Base-by-base conservation (phyloP, 2,888 invertebrate species). In the Platerodrilus igneus region DNA sequence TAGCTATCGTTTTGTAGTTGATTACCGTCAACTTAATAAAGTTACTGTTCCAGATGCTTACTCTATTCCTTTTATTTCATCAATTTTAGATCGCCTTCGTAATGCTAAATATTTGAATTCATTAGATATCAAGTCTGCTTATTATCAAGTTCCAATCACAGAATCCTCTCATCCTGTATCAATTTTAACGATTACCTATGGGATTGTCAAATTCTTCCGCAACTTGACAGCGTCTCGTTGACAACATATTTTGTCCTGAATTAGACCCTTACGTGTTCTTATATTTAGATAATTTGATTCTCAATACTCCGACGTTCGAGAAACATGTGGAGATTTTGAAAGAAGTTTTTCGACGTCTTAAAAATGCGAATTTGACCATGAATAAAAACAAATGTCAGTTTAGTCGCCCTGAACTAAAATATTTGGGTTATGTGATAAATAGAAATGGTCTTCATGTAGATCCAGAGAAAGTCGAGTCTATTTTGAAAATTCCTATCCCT, bases 341-440 rank as follows among this genome's bases (percentile, higher is more conserved):
- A n/a, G 35, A 48, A 19, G 52, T 56, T 10, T 17, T 13, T 18
- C 6, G 30, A 4, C 27, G 48, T 4, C 25, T 56, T 2, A 28
- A 30, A 9, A 34, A 41, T 1, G 54, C 55, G 1, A 47, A 45
- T 25, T 25, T 57, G 3, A 57, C 51, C 1, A 40, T 57, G 3
- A 58, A 57, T 41, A 13, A 45, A 0, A 33, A 53, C 3, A 56
- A 57, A 31, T 55, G 49, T 42, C 29, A 55, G 22, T 53, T 57
- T 41, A 53, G 52, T 40, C 30, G 40, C 10, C 28, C 41, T 9
- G 47, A 39, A 2, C 31, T 56, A 8, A 53, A 48, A 17, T 58
- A 51, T 39, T 26, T 57, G 6, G 58, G 56, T 3, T 57, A 36
- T 41, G 16, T 60, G 4, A 49, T 59, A 3, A 54, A 52, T 39